These are phyloP conservation scores for Pocillopora grandis DNA, from an alignment of 92 coral and sea anemone genomes.

Conservation along the genomic window DNA sequence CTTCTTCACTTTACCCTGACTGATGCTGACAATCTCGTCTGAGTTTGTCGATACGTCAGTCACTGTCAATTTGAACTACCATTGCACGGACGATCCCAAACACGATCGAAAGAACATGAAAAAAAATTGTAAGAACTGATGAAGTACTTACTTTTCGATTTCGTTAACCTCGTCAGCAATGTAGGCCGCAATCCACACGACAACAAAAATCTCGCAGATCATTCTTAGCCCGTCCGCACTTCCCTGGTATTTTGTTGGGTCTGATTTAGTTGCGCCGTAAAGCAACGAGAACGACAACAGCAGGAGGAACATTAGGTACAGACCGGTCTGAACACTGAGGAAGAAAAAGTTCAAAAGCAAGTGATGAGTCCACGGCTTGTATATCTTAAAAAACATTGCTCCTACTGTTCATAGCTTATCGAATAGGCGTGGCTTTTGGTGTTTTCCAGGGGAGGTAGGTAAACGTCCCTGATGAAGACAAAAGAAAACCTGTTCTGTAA, in stretches of 20 bases:
- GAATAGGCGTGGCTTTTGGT: too few species aligned
- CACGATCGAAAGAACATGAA: not conserved
- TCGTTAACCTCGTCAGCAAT: constrained; percentile 58
- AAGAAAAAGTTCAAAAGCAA: not conserved
- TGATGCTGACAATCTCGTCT: too few species aligned
- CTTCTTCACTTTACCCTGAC: too few species aligned
- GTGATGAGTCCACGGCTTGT: too few species aligned
- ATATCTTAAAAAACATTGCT: too few species aligned
- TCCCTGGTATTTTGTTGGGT: constrained; percentile 55
- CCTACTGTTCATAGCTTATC: too few species aligned
- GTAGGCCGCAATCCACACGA: constrained; percentile 51
- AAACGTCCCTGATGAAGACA: too few species aligned
- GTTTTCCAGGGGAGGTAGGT: too few species aligned
- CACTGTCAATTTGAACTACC: too few species aligned
- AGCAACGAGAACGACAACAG: constrained; percentile 51
- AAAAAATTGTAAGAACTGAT: not conserved
- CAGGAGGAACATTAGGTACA: constrained; percentile 45
- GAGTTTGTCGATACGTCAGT: too few species aligned
- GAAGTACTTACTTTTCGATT: constrained; percentile 51
- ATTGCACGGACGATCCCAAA: not conserved
- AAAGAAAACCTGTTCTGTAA: too few species aligned
- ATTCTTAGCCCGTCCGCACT: constrained; percentile 51
- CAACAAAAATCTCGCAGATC: constrained; percentile 53
- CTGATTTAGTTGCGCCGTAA: constrained; percentile 50
- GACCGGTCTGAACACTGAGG: constrained; percentile 43